Evolutionary conservation across 2,113 vertebrate species (phyloP), one percentile per base, ranked within the genome.

Genomic region (Ovis canadensis): DNA sequence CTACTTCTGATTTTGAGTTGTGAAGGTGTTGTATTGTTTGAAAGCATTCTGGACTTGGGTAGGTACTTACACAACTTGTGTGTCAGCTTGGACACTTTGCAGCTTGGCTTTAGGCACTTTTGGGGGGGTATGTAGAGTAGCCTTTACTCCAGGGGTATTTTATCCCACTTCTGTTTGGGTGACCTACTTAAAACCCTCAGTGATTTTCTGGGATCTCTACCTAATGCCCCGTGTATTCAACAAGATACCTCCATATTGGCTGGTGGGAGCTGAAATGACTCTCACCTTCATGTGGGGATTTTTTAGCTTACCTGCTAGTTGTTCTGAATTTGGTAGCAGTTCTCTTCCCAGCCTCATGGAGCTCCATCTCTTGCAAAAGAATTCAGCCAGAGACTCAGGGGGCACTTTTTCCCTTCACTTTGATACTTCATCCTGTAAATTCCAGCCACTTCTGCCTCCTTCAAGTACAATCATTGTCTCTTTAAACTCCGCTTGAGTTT

Each of bases 81-180:
- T 25, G 2, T 60, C 57, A 64, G 48, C 21, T 45, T 19, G 43
- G 2, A 16, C 45, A 1, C 40, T n/a, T 31, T n/a, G 31, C 23
- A 29, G 27, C 50, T 55, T 60, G 6, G 21, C 33, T 77, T 86
- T 52, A 31, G 5, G 12, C 3, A 40, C 23, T 74, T 57, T 59
- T 15, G 5, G 7, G 55, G 25, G 17, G 0, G 0, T 9, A 0
- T 36, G 5, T 54, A 88, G 40, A n/a, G 2, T 2, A 25, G 8
- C 12, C 25, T 92, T 86, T 52, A 31, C 23, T 64, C 12, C 3
- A 29, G 11, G 45, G 40, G 4, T 36, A 29, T 71, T 90, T 87
- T 48, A 78, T 59, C 23, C 8, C 17, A 31, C 25, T 90, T 48
- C 12, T 55, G 43, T 67, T 14, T 50, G 36, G 33, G 12, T 19